These are phyloP conservation scores for Andinoacara biseriatus DNA, from an alignment of 2,113 vertebrate genomes.

Conservation along the genomic window DNA sequence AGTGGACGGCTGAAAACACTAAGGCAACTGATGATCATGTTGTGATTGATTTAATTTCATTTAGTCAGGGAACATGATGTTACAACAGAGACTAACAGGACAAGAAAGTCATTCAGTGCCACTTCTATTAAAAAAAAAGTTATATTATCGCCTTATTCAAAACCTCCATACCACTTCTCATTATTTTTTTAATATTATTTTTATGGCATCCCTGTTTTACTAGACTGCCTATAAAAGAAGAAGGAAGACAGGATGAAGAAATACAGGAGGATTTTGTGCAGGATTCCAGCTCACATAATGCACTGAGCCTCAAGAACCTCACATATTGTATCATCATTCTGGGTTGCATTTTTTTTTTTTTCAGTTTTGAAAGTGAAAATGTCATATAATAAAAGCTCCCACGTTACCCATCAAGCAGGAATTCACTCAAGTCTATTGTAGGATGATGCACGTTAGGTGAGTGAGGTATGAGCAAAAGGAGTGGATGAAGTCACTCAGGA, in stretches of 20 bases:
- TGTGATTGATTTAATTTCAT: constrained; percentile 71
- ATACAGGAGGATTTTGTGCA: neutral
- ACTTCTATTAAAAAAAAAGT: constrained; percentile 23
- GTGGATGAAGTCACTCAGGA: constrained; percentile 26
- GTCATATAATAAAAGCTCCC: constrained; percentile 32
- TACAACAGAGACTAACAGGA: constrained; percentile 63
- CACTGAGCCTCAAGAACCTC: constrained; percentile 39
- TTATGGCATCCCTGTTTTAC: constrained; percentile 52
- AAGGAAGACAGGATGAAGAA: neutral
- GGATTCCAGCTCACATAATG: constrained; percentile 28
- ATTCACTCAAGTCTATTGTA: constrained; percentile 23
- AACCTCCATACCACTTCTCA: constrained; percentile 37
- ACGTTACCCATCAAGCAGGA: constrained; percentile 4
- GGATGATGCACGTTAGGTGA: constrained; percentile 32
- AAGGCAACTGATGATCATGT: constrained; percentile 60
- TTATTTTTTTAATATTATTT: constrained; percentile 57
- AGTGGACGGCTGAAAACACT: constrained; percentile 62
- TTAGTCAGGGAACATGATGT: constrained; percentile 67
- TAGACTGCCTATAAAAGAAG: constrained; percentile 31
- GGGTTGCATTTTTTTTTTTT: constrained; percentile 8
- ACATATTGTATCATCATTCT: constrained; percentile 35
- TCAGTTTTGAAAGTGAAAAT: constrained; percentile 27
- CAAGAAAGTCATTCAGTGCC: constrained; percentile 56
- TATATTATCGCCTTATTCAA: constrained; percentile 20
- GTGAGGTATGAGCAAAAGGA: constrained; percentile 30